Evolutionary conservation across 2,888 invertebrate genomes (phyloP).

Genomic region (Malthinus seriepunctatus): DNA sequence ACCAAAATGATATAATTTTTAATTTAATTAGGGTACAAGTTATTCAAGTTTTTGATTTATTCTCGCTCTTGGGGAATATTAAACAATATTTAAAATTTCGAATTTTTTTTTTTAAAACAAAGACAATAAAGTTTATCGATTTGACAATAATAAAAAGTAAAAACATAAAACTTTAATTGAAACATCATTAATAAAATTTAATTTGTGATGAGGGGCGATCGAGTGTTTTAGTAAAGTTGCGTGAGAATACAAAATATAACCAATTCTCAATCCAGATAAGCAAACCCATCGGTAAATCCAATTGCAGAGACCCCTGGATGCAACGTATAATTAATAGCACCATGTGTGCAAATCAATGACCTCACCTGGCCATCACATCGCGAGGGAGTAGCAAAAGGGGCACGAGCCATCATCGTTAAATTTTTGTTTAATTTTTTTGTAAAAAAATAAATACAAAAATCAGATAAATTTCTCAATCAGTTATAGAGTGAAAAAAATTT

Average conservation of each 20-base stretch:
- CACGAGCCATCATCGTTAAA: slow-evolving; percentile 23
- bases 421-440: background rate
- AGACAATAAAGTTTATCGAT: no score
- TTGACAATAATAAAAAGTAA: background rate
- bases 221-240: slow-evolving; percentile 19
- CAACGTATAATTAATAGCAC: slow-evolving; percentile 43
- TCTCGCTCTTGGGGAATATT: no score
- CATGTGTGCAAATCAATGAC: slow-evolving; percentile 49
- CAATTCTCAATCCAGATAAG: slow-evolving; percentile 36
- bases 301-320: slow-evolving; percentile 34
- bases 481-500: no score
- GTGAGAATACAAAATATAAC: slow-evolving; percentile 36
- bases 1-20: no score
- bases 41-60: no score
- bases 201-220: slow-evolving; percentile 8
- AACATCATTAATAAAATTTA: slow-evolving; percentile 10
- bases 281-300: slow-evolving; percentile 35
- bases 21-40: no score
- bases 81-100: no score
- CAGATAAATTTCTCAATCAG: no score
- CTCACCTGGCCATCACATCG: slow-evolving; percentile 42
- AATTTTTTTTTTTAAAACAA: no score
- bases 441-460: background rate
- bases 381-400: slow-evolving; percentile 33
- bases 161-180: background rate